These are phyloP conservation scores for Callopanchax toddi DNA, from an alignment of 2,113 vertebrate genomes.

Conservation along the genomic window DNA sequence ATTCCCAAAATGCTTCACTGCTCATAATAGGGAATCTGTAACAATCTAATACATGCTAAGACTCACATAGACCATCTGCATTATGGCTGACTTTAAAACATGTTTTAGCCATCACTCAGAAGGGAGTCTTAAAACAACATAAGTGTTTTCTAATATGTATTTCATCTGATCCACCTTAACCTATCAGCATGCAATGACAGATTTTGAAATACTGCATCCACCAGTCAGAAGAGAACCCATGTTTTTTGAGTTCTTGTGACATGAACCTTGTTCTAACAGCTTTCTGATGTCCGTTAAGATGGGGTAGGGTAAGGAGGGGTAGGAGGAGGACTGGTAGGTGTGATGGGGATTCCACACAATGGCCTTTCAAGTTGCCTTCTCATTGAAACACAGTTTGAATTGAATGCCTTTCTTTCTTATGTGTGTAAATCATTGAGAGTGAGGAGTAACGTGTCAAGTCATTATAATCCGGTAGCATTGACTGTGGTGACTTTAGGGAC, in stretches of 20 bases:
- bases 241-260: constrained; percentile 53
- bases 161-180: constrained; percentile 74
- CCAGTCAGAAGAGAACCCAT: constrained; percentile 46
- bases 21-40: too few relatives aligned
- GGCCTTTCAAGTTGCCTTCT: constrained; percentile 37
- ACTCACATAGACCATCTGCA: too few relatives aligned
- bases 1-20: too few relatives aligned
- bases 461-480: constrained; percentile 41
- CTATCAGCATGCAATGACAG: constrained; percentile 72
- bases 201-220: constrained; percentile 73
- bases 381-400: constrained; percentile 53
- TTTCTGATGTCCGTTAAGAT: constrained; percentile 56
- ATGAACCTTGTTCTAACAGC: constrained; percentile 37
- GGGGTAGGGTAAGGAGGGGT: constrained; percentile 22
- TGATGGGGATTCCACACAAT: constrained; percentile 48
- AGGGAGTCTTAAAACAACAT: too few relatives aligned
- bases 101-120: too few relatives aligned
- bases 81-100: too few relatives aligned
- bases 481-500: constrained; percentile 7
- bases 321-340: constrained; percentile 47
- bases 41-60: too few relatives aligned
- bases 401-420: constrained; percentile 55
- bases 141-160: too few relatives aligned
- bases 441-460: constrained; percentile 51
- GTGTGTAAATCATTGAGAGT: constrained; percentile 32